phyloP scores from a whole-genome alignment of 2,797 vertebrate species.

The Clarias pachynema region DNA sequence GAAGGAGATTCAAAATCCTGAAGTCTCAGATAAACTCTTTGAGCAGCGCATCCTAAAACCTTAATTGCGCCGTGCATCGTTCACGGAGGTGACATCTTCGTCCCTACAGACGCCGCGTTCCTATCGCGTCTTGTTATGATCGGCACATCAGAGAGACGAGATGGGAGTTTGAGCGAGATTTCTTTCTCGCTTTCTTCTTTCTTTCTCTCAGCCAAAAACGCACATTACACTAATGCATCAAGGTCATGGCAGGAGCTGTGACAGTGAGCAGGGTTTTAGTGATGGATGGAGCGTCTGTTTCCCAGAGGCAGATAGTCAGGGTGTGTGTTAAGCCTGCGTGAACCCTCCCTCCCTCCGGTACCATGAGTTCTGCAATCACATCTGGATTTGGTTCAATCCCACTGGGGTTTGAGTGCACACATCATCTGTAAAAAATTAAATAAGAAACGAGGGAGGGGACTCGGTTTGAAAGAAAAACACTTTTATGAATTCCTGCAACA shows the following conservation, averaged over 20 bases:
- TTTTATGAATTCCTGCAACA: not conserved
- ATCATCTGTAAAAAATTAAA: slow-evolving; percentile 22
- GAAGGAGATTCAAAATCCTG: slow-evolving; percentile 1
- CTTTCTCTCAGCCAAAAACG: slow-evolving; percentile 6
- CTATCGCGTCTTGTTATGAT: slow-evolving; percentile 51
- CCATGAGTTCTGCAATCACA: slow-evolving; percentile 15
- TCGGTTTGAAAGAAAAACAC: not conserved
- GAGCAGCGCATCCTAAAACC: slow-evolving; percentile 11
- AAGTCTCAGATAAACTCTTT: slow-evolving; percentile 15
- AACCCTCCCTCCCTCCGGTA: slow-evolving; percentile 5
- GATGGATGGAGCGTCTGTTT: slow-evolving; percentile 4
- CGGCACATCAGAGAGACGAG: not conserved
- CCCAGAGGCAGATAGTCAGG: slow-evolving; percentile 22
- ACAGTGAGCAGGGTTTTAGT: slow-evolving; percentile 3
- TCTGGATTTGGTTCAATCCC: slow-evolving; percentile 32
- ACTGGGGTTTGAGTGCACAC: slow-evolving; percentile 6
- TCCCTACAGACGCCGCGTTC: slow-evolving; percentile 68
- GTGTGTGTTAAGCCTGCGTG: slow-evolving; percentile 6
- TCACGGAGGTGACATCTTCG: slow-evolving; percentile 69
- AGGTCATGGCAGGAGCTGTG: slow-evolving; percentile 21
- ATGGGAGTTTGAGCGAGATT: slow-evolving; percentile 8
- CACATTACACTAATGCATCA: slow-evolving; percentile 27
- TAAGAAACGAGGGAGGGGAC: not conserved
- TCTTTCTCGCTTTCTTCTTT: not conserved
- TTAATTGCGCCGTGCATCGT: slow-evolving; percentile 60